A percentile compares a stretch with the other conserved stretches of the same genome.
phyloP scores from a whole-genome alignment of 2,113 vertebrate genomes.

The Vulpes vulpes region DNA sequence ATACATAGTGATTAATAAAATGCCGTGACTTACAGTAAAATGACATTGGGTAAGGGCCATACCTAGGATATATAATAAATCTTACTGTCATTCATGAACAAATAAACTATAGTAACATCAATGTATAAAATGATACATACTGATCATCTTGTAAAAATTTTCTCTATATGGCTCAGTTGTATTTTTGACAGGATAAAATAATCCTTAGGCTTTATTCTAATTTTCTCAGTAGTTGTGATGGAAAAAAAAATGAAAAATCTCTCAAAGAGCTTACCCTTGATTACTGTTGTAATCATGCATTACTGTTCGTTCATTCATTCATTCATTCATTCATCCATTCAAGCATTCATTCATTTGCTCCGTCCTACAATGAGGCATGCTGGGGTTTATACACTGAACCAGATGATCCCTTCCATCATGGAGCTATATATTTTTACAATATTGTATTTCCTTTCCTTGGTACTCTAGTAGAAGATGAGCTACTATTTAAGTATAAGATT shows the following conservation, averaged over 20 bases:
- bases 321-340: neutral
- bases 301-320: neutral
- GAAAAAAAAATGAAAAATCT: neutral
- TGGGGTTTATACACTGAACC: neutral
- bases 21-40: neutral
- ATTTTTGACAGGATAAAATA: conserved; percentile 20
- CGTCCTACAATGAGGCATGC: neutral
- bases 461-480: neutral
- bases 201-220: neutral
- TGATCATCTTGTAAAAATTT: conserved; percentile 12
- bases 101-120: neutral
- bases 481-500: neutral
- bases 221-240: neutral
- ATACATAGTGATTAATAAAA: conserved; percentile 30
- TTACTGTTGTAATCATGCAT: neutral
- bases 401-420: neutral
- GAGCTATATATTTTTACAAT: neutral
- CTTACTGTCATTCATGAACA: conserved; percentile 4
- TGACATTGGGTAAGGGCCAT: neutral
- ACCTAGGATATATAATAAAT: neutral
- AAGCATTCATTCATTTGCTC: neutral
- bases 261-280: neutral
- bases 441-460: neutral
- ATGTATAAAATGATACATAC: neutral
- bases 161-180: neutral